These are phyloP conservation scores for Drosophila albomicans DNA, from an alignment of 1,140 invertebrate species.

Conservation along the genomic window DNA sequence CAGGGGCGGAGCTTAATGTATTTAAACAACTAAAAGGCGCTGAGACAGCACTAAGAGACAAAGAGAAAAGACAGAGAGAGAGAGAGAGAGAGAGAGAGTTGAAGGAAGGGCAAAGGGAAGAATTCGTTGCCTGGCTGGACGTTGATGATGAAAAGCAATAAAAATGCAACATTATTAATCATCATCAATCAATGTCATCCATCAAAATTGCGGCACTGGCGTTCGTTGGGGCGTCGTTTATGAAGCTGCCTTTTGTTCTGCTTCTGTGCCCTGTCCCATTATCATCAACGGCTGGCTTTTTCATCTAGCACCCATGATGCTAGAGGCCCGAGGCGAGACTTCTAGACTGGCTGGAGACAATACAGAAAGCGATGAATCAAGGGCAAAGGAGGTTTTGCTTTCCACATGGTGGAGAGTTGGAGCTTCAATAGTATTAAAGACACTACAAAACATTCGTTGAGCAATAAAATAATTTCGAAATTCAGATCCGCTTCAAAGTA, in stretches of 20 bases:
- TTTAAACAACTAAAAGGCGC: slow-evolving; percentile 64
- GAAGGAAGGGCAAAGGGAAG: background rate
- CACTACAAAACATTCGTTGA: background rate
- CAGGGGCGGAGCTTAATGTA: slow-evolving; percentile 44
- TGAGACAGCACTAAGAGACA: slow-evolving; percentile 26
- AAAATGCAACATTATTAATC: slow-evolving; percentile 84
- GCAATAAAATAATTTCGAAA: too few species aligned
- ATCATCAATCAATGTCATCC: slow-evolving; percentile 83
- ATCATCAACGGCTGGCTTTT: slow-evolving; percentile 57
- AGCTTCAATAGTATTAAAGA: slow-evolving; percentile 26
- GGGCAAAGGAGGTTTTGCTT: background rate
- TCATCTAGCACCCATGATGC: slow-evolving; percentile 27
- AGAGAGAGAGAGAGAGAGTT: background rate
- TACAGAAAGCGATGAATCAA: slow-evolving; percentile 1
- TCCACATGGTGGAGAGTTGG: background rate
- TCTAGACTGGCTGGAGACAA: slow-evolving; percentile 37
- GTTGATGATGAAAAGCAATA: slow-evolving; percentile 77
- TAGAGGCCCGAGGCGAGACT: slow-evolving; percentile 10
- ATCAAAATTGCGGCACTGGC: slow-evolving; percentile 69
- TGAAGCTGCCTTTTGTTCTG: slow-evolving; percentile 44
- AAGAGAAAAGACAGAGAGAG: background rate
- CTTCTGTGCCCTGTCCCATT: slow-evolving; percentile 56
- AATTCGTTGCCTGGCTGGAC: slow-evolving; percentile 3
- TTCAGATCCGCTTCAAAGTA: too few species aligned
- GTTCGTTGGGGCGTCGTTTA: slow-evolving; percentile 24